A percentile compares a stretch with the other conserved stretches of the same genome.
Evolutionary conservation across 2,797 vertebrate genomes (phyloP).

Genomic region (Lophius americanus): DNA sequence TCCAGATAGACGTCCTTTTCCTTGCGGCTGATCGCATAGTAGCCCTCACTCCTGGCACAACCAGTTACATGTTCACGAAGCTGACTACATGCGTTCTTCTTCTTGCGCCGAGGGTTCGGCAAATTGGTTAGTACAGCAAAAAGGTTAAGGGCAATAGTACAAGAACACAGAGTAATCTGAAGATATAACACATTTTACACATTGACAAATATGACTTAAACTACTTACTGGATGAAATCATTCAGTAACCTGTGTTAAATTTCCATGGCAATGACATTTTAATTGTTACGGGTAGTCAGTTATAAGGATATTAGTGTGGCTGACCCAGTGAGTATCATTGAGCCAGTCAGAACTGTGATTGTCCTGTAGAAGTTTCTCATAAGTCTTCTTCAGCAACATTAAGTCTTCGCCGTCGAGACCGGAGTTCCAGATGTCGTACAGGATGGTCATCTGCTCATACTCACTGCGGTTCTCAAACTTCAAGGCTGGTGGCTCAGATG

Average conservation of each 20-base stretch:
- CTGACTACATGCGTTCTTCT: conserved; percentile 81
- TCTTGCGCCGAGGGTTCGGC: conserved; percentile 88
- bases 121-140: conserved; percentile 88
- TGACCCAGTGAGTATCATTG: conserved; percentile 97
- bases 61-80: conserved; percentile 90
- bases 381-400: conserved; percentile 85
- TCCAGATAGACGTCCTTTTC: conserved; percentile 94
- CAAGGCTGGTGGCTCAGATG: background rate
- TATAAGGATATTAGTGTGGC: conserved; percentile 92
- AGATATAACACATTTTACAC: background rate
- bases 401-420: conserved; percentile 91
- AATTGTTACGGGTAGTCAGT: background rate
- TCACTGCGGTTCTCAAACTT: conserved; percentile 86
- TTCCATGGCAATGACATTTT: background rate
- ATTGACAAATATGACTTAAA: background rate
- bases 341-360: conserved; percentile 91
- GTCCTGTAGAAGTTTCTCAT: conserved; percentile 89
- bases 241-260: background rate
- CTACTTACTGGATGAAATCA: background rate
- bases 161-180: background rate
- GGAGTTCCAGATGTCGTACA: conserved; percentile 95
- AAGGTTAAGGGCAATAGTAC: conserved; percentile 81
- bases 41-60: conserved; percentile 91
- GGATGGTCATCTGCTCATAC: conserved; percentile 95
- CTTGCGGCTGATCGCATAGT: conserved; percentile 93